Conservation (phyloP, 2,888 invertebrate species). For the Adela reaumurella region DNA sequence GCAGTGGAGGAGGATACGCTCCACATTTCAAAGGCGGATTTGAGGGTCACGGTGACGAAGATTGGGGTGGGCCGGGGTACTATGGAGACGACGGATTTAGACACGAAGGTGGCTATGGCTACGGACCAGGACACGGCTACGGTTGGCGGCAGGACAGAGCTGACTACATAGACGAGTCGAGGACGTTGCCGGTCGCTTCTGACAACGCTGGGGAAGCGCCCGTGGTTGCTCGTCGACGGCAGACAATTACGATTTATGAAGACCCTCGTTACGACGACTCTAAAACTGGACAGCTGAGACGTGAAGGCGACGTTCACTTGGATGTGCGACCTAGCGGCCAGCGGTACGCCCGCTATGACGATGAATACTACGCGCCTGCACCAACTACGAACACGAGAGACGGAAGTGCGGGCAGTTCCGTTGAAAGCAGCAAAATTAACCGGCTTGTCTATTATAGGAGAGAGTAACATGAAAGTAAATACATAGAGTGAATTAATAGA, state of each 20-base stretch:
- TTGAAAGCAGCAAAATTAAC: constrained; percentile 47
- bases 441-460: constrained; percentile 46
- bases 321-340: constrained; percentile 44
- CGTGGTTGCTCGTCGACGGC: constrained; percentile 40
- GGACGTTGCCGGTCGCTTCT: constrained; percentile 30
- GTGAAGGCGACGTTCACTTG: constrained; percentile 40
- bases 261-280: constrained; percentile 45
- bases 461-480: constrained; percentile 20
- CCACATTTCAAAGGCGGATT: constrained; percentile 12
- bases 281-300: constrained; percentile 32
- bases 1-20: constrained; percentile 5
- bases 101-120: constrained; percentile 39
- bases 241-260: constrained; percentile 51
- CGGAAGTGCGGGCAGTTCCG: constrained; percentile 22
- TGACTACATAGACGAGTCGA: constrained; percentile 21
- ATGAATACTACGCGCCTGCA: constrained; percentile 31
- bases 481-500: too few species aligned
- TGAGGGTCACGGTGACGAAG: constrained; percentile 26
- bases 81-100: constrained; percentile 38
- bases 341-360: constrained; percentile 43
- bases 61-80: constrained; percentile 40
- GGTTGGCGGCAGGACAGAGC: constrained; percentile 30
- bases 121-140: constrained; percentile 36
- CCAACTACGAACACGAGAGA: constrained; percentile 12
- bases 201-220: constrained; percentile 35